Base-by-base conservation (phyloP, 2,113 vertebrate species). In the Turdus rufiventris region DNA sequence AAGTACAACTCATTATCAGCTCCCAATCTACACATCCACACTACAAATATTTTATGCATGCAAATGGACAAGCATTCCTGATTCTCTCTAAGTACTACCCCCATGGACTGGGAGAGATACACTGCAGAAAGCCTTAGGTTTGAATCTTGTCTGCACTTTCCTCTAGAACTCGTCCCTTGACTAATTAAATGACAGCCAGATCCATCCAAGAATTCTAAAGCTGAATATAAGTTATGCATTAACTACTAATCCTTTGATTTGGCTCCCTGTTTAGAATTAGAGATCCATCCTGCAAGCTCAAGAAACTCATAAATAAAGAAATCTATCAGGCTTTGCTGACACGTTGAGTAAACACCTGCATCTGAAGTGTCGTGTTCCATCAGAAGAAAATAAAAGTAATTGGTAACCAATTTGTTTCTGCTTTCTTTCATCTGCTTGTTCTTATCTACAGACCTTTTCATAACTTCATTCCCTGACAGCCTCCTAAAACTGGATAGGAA, bases 281-380 rank as follows among this genome's bases (percentile, higher is more conserved):
- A 94, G 66, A 88, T 80, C 85, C 26, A 62, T 21, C 70, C 42
- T 89, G 54, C 92, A 72, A 78, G 93, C 61, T 81, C 56, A 76
- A 68, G 85, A 92, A 85, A 91, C 81, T 75, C 91, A 85, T 96
- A 93, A 89, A 94, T 76, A 71, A 87, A 93, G 94, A 95, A 88
- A 76, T 38, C 26, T 61, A 61, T 78, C 68, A 36, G 76, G 40
- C 63, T 77, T 57, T 83, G 79, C 43, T 85, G 92, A 94, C 93
- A 80, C 80, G 36, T 12, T 61, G 89, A 80, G 89, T 83, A 88
- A 90, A 96, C 81, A 97, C 92, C 67, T 33, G 28, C 90, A 62
- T 51, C 71, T 40, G 48, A 68, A 74, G 91, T 95, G 94, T 95
- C 97, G 93, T n/a, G 50, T 95, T 96, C 96, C 87, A 85, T 94